A percentile compares a stretch with the other conserved stretches of the same genome.
Evolutionary conservation across 2,888 invertebrate species (phyloP).

Genomic region (Andrena flavipes): DNA sequence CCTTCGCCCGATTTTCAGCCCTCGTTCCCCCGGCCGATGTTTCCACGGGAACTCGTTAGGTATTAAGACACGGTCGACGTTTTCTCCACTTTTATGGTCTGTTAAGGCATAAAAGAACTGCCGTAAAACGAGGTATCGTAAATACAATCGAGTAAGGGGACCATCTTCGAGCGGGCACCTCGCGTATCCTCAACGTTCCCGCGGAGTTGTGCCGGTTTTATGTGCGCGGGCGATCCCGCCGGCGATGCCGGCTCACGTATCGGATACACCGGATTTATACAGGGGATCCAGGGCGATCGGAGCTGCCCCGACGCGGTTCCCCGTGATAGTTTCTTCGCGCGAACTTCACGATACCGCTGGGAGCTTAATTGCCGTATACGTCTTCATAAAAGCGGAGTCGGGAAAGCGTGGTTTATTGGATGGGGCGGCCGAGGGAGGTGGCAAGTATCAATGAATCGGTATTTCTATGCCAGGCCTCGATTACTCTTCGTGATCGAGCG

Average conservation of each 20-base stretch:
- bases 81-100: slow-evolving; percentile 49
- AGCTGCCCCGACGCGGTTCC: not conserved
- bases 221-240: slow-evolving; percentile 30
- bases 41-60: slow-evolving; percentile 68
- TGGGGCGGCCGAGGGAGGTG: not conserved
- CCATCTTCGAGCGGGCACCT: slow-evolving; percentile 21
- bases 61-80: slow-evolving; percentile 57
- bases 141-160: slow-evolving; percentile 62
- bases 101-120: slow-evolving; percentile 64
- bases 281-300: slow-evolving; percentile 7
- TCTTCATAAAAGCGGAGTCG: slow-evolving; percentile 23
- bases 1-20: slow-evolving; percentile 42
- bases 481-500: slow-evolving; percentile 38
- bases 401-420: slow-evolving; percentile 26
- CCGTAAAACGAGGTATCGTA: slow-evolving; percentile 68
- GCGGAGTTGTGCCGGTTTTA: slow-evolving; percentile 36
- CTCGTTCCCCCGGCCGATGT: slow-evolving; percentile 21
- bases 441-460: slow-evolving; percentile 37
- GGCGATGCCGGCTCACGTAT: slow-evolving; percentile 17
- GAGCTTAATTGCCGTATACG: slow-evolving; percentile 33
- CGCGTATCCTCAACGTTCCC: slow-evolving; percentile 35
- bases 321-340: not conserved
- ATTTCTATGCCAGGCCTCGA: slow-evolving; percentile 16
- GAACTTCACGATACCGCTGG: slow-evolving; percentile 7
- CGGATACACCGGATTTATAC: slow-evolving; percentile 39